phyloP scores from a whole-genome alignment of 2,797 vertebrate genomes.

The Neosilurus hyrtlii region DNA sequence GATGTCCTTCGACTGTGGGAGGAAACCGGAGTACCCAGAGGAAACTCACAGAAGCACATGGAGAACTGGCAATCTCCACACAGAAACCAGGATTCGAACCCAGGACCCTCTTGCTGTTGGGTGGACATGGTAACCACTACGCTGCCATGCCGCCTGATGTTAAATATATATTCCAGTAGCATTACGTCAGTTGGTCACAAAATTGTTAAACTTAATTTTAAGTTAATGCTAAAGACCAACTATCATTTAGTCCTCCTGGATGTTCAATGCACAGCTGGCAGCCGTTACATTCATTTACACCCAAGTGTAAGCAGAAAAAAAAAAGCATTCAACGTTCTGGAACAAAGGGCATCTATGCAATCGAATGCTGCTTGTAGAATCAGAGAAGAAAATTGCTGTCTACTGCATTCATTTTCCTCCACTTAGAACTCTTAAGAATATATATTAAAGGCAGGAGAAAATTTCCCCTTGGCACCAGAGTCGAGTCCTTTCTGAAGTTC shows the following conservation, averaged over 20 bases:
- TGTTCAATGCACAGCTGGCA: background rate
- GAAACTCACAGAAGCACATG: too few relatives aligned
- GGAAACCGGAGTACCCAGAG: too few relatives aligned
- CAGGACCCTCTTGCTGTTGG: too few relatives aligned
- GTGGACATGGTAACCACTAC: too few relatives aligned
- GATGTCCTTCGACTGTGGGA: too few relatives aligned
- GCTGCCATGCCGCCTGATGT: too few relatives aligned
- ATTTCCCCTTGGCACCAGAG: background rate
- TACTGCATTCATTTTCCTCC: background rate
- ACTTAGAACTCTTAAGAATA: background rate
- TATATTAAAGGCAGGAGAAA: background rate
- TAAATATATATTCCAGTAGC: background rate
- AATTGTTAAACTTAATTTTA: constrained; percentile 12
- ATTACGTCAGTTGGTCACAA: constrained; percentile 5
- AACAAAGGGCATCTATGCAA: too few relatives aligned
- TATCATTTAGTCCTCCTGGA: constrained; percentile 18
- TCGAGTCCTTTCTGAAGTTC: background rate
- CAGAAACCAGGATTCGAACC: too few relatives aligned
- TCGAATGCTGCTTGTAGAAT: background rate
- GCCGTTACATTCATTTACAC: constrained; percentile 9
- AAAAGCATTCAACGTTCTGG: background rate
- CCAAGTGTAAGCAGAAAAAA: background rate
- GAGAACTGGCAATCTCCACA: too few relatives aligned
- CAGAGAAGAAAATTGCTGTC: background rate
- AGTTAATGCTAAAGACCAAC: background rate